Evolutionary conservation across 2,113 vertebrate genomes (phyloP).

Genomic region (Meriones unguiculatus): DNA sequence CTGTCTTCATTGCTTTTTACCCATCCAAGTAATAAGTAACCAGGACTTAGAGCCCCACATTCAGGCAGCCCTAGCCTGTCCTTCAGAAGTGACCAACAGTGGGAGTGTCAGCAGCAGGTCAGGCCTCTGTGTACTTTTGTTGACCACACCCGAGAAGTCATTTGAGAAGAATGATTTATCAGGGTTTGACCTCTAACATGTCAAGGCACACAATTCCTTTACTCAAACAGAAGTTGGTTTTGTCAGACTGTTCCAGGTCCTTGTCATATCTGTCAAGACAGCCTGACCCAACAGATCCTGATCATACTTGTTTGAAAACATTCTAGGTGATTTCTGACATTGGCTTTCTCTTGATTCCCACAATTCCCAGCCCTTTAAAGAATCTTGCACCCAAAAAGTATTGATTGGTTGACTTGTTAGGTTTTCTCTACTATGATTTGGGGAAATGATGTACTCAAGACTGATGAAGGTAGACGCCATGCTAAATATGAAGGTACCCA

Average conservation of each 20-base stretch:
- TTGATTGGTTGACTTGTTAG: neutral
- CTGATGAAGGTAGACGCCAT: neutral
- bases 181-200: neutral
- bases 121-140: neutral
- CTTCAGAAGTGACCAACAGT: conserved; percentile 27
- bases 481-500: conserved; percentile 1
- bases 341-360: neutral
- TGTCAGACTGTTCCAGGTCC: neutral
- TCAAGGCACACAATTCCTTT: neutral
- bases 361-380: neutral
- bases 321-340: neutral
- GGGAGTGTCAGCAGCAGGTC: neutral
- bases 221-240: conserved; percentile 25
- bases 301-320: neutral
- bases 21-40: no score
- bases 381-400: neutral
- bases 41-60: neutral
- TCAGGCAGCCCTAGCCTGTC: neutral
- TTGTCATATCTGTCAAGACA: neutral
- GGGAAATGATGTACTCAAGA: conserved; percentile 34
- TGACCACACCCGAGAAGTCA: neutral
- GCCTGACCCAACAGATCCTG: neutral
- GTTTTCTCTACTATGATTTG: neutral
- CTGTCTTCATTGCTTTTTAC: neutral
- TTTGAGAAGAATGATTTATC: neutral